A percentile compares a stretch with the other conserved stretches of the same genome.
Conservation (phyloP, 2,113 vertebrate species). For the Poicephalus meyeri region DNA sequence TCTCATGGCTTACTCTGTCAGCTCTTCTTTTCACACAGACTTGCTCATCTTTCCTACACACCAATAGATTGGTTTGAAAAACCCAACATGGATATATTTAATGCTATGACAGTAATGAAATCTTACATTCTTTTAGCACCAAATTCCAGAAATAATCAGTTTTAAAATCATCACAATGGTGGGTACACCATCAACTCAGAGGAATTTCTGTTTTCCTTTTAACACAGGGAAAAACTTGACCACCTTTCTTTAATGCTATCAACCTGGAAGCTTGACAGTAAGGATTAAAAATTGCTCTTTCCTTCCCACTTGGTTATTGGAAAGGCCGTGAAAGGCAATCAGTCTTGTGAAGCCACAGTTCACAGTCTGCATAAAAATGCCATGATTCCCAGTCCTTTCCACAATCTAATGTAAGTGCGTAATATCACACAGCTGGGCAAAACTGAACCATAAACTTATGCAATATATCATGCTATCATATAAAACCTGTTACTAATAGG, state of each 20-base stretch:
- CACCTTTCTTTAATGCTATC: constrained; percentile 78
- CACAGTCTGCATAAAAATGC: constrained; percentile 81
- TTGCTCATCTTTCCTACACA: neutral
- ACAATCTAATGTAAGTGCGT: constrained; percentile 77
- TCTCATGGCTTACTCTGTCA: neutral
- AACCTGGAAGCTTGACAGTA: constrained; percentile 78
- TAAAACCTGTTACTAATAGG: constrained; percentile 67
- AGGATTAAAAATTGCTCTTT: constrained; percentile 82
- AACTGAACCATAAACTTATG: constrained; percentile 78
- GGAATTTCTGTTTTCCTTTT: constrained; percentile 69
- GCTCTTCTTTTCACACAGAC: neutral
- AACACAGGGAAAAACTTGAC: constrained; percentile 70
- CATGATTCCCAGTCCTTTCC: constrained; percentile 74
- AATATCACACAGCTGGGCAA: constrained; percentile 79
- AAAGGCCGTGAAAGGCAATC: constrained; percentile 83
- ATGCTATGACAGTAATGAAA: constrained; percentile 3
- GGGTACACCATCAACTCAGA: constrained; percentile 35
- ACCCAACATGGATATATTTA: neutral
- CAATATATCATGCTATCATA: constrained; percentile 71
- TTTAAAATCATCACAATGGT: constrained; percentile 54
- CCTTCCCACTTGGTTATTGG: constrained; percentile 79
- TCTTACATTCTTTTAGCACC: constrained; percentile 2
- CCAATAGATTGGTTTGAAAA: neutral
- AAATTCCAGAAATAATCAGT: neutral
- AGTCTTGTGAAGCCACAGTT: constrained; percentile 80